Evolutionary conservation across 2,888 invertebrate genomes (phyloP).

Genomic region (Lissonota sp.): DNA sequence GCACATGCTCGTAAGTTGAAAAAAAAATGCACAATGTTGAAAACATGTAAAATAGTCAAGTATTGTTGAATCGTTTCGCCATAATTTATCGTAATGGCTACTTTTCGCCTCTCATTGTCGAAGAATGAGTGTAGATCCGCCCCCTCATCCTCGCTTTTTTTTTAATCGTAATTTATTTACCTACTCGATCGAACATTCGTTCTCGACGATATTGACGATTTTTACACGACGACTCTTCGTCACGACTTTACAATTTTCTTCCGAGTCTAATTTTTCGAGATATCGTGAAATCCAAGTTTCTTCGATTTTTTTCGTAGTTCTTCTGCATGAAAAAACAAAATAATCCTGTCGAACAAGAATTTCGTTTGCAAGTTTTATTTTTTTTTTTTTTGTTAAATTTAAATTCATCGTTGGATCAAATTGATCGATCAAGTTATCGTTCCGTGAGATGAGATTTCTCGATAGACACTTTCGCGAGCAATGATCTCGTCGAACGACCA

Average conservation of each 20-base stretch:
- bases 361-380: conserved; percentile 10
- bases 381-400: conserved; percentile 27
- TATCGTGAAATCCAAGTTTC: background rate
- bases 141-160: background rate
- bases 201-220: conserved; percentile 30
- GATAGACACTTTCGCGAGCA: conserved; percentile 3
- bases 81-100: conserved; percentile 32
- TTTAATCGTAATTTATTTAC: conserved; percentile 51
- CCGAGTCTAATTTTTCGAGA: background rate
- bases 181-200: conserved; percentile 21
- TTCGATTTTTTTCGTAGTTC: conserved; percentile 10
- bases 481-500: conserved; percentile 28
- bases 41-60: conserved; percentile 42
- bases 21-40: conserved; percentile 51
- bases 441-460: background rate
- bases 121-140: conserved; percentile 11
- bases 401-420: conserved; percentile 32
- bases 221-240: conserved; percentile 3
- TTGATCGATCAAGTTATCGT: too few species aligned
- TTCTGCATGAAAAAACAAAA: conserved; percentile 12
- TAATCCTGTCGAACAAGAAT: conserved; percentile 6
- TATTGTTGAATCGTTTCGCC: conserved; percentile 56
- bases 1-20: conserved; percentile 41
- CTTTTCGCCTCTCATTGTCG: conserved; percentile 5
- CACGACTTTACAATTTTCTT: conserved; percentile 7